Base-by-base conservation (phyloP, 2,113 vertebrate species). In the Paraplagusia blochii region DNA sequence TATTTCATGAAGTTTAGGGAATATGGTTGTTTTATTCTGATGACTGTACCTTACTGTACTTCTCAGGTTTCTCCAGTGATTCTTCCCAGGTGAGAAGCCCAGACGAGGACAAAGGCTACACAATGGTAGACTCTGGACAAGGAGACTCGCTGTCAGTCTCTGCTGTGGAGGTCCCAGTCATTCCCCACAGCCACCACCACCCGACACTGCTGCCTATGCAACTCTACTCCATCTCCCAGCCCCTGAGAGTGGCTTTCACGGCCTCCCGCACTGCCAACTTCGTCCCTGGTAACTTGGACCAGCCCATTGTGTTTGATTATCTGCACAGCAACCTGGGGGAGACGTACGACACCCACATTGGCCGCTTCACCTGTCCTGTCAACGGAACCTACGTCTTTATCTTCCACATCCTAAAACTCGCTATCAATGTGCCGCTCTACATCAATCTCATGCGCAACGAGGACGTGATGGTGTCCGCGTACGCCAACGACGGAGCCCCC, bases 361-460 rank as follows among this genome's bases (percentile, higher is more conserved):
- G 97, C 16, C 91, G 94, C 59, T 99, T 98, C 81, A 93, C 88
- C 74, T 97, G 95, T 66, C 97, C 97, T 0, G 92, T 92, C 44
- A 93, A 93, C 6, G 97, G 97, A 61, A 94, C 94, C 6, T 99
- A 98, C 0, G 94, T 97, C 61, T 98, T 99, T 86, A 92, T 95
- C 69, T 99, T 98, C 82, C 94, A 98, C 90, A 98, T 99, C 90
- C 89, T 99, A 42, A 99, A 99, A 85, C 88, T 99, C 58, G 97
- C 97, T 1, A 91, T 97, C n/a, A 98, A 95, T 11, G 94, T 98
- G 52, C 97, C 96, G 0, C 89, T 99, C 13, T 99, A 98, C 8
- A 90, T 99, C 71, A 99, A 99, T 74, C 93, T 99, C 58, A 99
- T 99, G 96, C 92, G 95, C 84, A 98, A 99, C 0, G 94, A 98